These are phyloP conservation scores for Oryzias sinensis DNA, from an alignment of 2,797 vertebrate genomes.

Conservation along the genomic window DNA sequence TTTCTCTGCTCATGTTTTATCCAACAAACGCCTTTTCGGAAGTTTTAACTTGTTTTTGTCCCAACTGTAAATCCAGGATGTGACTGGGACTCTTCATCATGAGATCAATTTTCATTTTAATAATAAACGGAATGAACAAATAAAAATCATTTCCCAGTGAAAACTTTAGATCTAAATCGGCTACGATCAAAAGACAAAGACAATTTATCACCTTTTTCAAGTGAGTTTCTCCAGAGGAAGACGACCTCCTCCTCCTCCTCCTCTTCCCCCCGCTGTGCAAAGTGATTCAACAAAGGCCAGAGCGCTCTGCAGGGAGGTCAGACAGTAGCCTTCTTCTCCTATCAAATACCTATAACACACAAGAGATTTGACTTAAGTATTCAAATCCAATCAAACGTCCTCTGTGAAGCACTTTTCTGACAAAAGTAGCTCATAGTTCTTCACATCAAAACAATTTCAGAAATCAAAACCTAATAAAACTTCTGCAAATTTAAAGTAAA, in stretches of 20 bases:
- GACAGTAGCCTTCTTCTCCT: slow-evolving; percentile 94
- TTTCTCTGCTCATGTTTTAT: too few species aligned
- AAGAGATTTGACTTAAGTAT: not conserved
- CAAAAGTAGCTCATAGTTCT: too few species aligned
- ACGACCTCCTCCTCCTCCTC: slow-evolving; percentile 23
- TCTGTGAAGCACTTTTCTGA: too few species aligned
- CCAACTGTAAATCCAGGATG: too few species aligned
- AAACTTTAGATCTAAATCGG: not conserved
- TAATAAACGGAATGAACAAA: too few species aligned
- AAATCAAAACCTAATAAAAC: too few species aligned
- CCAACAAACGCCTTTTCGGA: too few species aligned
- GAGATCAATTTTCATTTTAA: not conserved
- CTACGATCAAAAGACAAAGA: not conserved
- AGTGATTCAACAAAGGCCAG: slow-evolving; percentile 87
- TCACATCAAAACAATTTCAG: too few species aligned
- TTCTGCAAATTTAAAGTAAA: too few species aligned
- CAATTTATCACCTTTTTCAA: slow-evolving; percentile 60
- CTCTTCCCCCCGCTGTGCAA: slow-evolving; percentile 34
- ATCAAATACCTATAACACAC: slow-evolving; percentile 85
- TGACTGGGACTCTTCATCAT: not conserved
- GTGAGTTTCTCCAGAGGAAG: slow-evolving; percentile 33
- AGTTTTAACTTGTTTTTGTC: too few species aligned
- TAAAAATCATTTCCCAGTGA: too few species aligned
- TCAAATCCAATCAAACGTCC: too few species aligned
- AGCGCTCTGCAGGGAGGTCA: slow-evolving; percentile 94